These are phyloP conservation scores for Fragum whitleyi DNA, from an alignment of 2,888 invertebrate genomes.

Conservation along the genomic window DNA sequence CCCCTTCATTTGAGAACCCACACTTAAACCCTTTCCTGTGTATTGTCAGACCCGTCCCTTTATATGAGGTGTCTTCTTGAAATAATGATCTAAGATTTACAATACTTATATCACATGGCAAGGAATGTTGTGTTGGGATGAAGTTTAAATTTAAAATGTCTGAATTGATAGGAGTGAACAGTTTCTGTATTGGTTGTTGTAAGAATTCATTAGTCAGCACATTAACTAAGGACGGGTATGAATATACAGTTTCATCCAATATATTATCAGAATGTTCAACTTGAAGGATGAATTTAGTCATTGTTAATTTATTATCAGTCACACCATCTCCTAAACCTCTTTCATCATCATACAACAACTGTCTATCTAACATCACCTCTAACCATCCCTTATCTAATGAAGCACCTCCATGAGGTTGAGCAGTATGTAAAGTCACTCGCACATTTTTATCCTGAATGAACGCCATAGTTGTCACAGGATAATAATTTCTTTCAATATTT, in stretches of 20 bases:
- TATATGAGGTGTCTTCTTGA: conserved; percentile 72
- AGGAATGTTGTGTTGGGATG: conserved; percentile 60
- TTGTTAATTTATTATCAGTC: conserved; percentile 78
- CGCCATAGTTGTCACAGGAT: conserved; percentile 81
- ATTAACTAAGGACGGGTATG: conserved; percentile 73
- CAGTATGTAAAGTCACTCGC: conserved; percentile 79
- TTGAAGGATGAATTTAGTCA: conserved; percentile 75
- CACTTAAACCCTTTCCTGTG: conserved; percentile 78
- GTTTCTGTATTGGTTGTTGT: conserved; percentile 71
- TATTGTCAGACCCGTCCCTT: conserved; percentile 78
- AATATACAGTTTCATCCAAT: conserved; percentile 39
- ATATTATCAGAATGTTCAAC: conserved; percentile 68
- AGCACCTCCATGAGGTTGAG: conserved; percentile 82
- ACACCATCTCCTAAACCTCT: conserved; percentile 82
- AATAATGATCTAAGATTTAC: conserved; percentile 76
- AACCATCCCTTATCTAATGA: conserved; percentile 77
- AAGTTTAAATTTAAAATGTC: conserved; percentile 68
- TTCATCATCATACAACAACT: conserved; percentile 81
- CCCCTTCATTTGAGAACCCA: conserved; percentile 64
- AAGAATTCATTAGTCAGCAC: conserved; percentile 69
- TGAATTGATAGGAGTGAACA: conserved; percentile 70
- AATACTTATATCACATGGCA: conserved; percentile 78
- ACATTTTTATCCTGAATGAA: conserved; percentile 77
- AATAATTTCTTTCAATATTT: conserved; percentile 82
- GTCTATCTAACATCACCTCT: conserved; percentile 84